phyloP scores from a whole-genome alignment of 1,140 invertebrate species.

The Bombus affinis region DNA sequence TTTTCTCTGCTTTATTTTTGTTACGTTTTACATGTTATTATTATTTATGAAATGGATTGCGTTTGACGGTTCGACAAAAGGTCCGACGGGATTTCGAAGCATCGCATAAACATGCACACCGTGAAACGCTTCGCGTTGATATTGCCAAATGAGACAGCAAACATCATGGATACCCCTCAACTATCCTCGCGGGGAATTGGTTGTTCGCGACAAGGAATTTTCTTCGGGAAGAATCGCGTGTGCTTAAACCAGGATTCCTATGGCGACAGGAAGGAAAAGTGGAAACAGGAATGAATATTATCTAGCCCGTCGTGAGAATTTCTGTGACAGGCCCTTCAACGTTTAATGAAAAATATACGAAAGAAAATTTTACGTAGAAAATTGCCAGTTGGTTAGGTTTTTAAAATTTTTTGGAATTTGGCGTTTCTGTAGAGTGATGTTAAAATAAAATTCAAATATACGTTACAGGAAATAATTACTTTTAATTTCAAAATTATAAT shows the following conservation, averaged over 20 bases:
- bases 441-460: not conserved
- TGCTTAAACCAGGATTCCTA: not conserved
- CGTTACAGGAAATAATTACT: no score
- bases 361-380: not conserved
- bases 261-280: conserved; percentile 4
- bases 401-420: not conserved
- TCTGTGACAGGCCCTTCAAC: not conserved
- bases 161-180: conserved; percentile 21
- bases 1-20: not conserved
- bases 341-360: not conserved
- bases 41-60: not conserved
- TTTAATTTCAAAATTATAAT: no score
- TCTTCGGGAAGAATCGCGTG: not conserved
- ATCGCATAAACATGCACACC: not conserved
- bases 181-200: conserved; percentile 15
- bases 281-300: conserved; percentile 16
- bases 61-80: not conserved
- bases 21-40: not conserved
- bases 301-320: not conserved
- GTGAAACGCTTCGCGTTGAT: not conserved
- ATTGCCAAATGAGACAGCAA: conserved; percentile 34
- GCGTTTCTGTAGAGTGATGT: not conserved
- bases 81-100: no score
- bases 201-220: not conserved
- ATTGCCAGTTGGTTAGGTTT: not conserved